These are phyloP conservation scores for Pristionchus pacificus DNA, from an alignment of 1,140 invertebrate species.

Conservation along the genomic window DNA sequence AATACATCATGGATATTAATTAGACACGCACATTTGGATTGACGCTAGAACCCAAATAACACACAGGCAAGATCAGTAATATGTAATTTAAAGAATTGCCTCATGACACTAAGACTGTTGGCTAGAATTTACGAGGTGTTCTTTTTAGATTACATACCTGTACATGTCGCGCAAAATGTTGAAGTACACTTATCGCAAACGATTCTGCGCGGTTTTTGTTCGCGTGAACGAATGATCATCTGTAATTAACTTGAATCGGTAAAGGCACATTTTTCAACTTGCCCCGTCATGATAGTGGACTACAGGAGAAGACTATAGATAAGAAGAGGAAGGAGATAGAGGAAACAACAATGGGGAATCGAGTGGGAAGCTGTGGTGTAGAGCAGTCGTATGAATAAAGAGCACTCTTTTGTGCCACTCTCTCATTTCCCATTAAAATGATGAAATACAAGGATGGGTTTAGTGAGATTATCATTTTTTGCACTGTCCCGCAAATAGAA, in stretches of 20 bases:
- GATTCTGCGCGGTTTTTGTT: conserved; percentile 74
- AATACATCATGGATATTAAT: background rate
- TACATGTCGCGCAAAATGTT: conserved; percentile 70
- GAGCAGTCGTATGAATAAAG: background rate
- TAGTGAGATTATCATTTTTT: too few relatives aligned
- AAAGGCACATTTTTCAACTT: too few relatives aligned
- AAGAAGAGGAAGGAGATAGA: too few relatives aligned
- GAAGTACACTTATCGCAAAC: conserved; percentile 75
- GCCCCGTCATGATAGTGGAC: too few relatives aligned
- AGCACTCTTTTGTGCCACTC: too few relatives aligned
- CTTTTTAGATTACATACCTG: conserved; percentile 4
- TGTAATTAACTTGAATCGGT: too few relatives aligned
- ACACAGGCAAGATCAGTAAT: background rate
- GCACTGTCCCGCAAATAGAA: too few relatives aligned
- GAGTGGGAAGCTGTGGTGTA: background rate
- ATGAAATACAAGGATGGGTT: too few relatives aligned
- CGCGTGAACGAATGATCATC: conserved; percentile 74
- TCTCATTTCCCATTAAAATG: too few relatives aligned
- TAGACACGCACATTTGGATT: conserved; percentile 5
- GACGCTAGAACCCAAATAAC: background rate
- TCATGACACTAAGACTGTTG: background rate
- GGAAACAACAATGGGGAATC: background rate
- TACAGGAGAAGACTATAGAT: too few relatives aligned
- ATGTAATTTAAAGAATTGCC: background rate
- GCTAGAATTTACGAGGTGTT: background rate